A percentile compares a stretch with the other conserved stretches of the same genome.
These are phyloP conservation scores for Notothenia coriiceps DNA, from an alignment of 2,113 vertebrate species.

Conservation along the genomic window DNA sequence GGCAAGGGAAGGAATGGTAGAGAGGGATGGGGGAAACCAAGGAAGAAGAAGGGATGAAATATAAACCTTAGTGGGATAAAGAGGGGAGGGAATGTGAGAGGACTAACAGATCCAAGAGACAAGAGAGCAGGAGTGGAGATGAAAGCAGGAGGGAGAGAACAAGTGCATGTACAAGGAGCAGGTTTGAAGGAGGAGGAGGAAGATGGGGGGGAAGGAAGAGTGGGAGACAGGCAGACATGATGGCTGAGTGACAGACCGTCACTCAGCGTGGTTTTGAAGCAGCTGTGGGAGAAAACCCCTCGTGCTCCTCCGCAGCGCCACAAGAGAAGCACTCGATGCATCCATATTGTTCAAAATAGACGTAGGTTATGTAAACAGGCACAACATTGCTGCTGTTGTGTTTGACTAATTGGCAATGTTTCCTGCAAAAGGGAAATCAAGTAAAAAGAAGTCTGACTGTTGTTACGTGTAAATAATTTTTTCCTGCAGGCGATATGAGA, in stretches of 20 bases:
- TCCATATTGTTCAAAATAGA: constrained; percentile 72
- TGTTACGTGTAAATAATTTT: background rate
- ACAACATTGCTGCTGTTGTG: constrained; percentile 4
- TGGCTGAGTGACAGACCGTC: constrained; percentile 73
- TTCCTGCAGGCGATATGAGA: constrained; percentile 42
- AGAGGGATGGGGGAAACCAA: constrained; percentile 46
- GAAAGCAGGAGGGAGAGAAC: constrained; percentile 20
- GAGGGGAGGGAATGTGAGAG: constrained; percentile 25
- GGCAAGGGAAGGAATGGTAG: constrained; percentile 34
- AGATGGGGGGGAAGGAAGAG: constrained; percentile 8
- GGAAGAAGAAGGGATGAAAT: constrained; percentile 46
- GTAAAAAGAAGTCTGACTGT: constrained; percentile 6
- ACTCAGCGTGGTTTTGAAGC: constrained; percentile 68
- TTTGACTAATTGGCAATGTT: constrained; percentile 56
- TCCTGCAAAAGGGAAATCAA: constrained; percentile 38
- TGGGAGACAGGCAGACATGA: constrained; percentile 47
- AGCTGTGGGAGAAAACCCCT: constrained; percentile 55
- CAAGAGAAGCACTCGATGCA: constrained; percentile 45
- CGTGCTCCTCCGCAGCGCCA: constrained; percentile 30
- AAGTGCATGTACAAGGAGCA: constrained; percentile 12
- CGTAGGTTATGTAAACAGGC: constrained; percentile 61
- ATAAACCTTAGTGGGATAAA: constrained; percentile 47
- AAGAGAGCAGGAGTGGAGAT: constrained; percentile 29
- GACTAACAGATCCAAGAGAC: constrained; percentile 30
- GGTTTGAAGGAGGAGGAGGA: constrained; percentile 35